Percentiles rank a stretch among this genome's conserved stretches.
Conservation (phyloP, 2,797 vertebrate genomes). For the Intellagama lesueurii region DNA sequence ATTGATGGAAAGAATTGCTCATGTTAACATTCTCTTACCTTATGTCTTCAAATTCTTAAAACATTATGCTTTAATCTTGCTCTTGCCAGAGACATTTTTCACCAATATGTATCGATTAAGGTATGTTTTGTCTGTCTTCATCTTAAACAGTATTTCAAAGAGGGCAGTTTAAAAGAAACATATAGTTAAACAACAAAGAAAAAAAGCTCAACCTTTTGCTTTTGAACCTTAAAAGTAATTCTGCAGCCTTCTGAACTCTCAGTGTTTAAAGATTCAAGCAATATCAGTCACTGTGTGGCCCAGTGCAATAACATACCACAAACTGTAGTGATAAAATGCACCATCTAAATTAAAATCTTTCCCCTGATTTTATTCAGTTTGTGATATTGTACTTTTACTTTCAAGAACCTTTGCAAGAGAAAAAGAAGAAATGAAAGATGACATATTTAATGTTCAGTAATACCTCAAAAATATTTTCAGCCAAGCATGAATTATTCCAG, state of each 20-base stretch:
- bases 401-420: background rate
- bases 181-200: background rate
- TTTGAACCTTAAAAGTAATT: background rate
- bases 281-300: background rate
- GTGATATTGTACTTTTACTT: constrained; percentile 15
- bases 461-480: background rate
- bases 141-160: background rate
- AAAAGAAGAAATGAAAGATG: constrained; percentile 7
- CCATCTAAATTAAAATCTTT: constrained; percentile 28
- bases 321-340: background rate
- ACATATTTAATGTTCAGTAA: background rate
- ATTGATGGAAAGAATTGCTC: background rate
- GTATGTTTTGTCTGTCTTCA: background rate
- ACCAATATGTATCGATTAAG: background rate
- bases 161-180: background rate
- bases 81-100: background rate
- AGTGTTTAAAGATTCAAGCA: background rate
- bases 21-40: background rate
- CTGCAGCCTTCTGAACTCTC: background rate
- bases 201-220: background rate
- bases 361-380: background rate
- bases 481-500: background rate
- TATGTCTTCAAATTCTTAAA: background rate
- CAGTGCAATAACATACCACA: background rate
- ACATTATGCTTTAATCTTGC: background rate